These are phyloP conservation scores for Tragelaphus buxtoni DNA, from an alignment of 2,113 vertebrate species.

Conservation along the genomic window DNA sequence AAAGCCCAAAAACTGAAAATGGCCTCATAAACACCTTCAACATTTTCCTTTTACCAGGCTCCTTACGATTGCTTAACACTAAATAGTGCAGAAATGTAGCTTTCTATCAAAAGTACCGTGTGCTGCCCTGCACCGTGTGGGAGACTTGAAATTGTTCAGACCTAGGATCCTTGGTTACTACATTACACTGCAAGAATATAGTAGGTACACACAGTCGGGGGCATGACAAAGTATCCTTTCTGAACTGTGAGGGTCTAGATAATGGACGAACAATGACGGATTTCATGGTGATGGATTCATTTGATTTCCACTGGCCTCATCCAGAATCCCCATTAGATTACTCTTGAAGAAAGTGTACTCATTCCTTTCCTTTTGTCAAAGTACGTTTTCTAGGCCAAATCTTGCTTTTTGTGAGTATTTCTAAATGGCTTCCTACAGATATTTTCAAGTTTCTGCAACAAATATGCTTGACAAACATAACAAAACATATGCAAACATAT, in stretches of 20 bases:
- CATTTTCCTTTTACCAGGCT: background rate
- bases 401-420: background rate
- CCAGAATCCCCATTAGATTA: constrained; percentile 30
- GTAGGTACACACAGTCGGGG: background rate
- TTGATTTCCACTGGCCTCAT: constrained; percentile 11
- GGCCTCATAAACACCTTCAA: background rate
- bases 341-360: constrained; percentile 16
- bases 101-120: constrained; percentile 8
- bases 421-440: background rate
- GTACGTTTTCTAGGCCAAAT: constrained; percentile 40
- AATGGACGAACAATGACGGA: constrained; percentile 36
- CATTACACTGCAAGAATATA: background rate
- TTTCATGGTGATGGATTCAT: constrained; percentile 45
- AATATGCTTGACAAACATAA: background rate
- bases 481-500: background rate
- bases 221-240: constrained; percentile 10
- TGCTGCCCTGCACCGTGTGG: background rate
- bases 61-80: background rate
- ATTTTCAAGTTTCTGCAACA: background rate
- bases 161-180: background rate
- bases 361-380: constrained; percentile 21
- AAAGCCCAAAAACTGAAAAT: background rate
- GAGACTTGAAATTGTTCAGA: constrained; percentile 8
- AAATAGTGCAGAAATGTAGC: constrained; percentile 9
- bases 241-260: constrained; percentile 36